A percentile compares a stretch with the other conserved stretches of the same genome.
phyloP scores from a whole-genome alignment of 1,140 invertebrate genomes.

The Papilio helenus region DNA sequence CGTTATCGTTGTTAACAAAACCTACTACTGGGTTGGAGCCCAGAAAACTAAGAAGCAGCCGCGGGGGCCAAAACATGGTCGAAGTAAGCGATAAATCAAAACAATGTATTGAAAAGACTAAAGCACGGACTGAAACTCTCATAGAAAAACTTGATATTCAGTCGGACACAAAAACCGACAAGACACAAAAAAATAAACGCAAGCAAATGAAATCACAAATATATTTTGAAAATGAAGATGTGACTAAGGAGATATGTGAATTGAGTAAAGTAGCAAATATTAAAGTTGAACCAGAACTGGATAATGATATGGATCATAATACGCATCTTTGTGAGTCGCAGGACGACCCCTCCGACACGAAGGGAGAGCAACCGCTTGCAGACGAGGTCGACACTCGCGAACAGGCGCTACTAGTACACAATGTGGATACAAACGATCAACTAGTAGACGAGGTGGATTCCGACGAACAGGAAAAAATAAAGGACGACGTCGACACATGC shows the following conservation, averaged over 20 bases:
- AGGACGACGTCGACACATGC: neutral
- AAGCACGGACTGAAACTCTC: neutral
- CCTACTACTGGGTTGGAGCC: conserved; percentile 26
- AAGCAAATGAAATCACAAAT: conserved; percentile 63
- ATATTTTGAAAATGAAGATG: conserved; percentile 65
- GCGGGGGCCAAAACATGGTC: conserved; percentile 51
- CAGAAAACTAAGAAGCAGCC: conserved; percentile 58
- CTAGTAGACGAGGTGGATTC: too few relatives aligned
- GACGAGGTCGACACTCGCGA: neutral
- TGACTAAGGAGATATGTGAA: conserved; percentile 45
- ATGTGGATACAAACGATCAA: too few relatives aligned
- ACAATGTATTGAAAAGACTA: neutral
- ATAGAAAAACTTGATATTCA: conserved; percentile 33
- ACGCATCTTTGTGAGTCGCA: neutral
- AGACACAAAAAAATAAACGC: conserved; percentile 26
- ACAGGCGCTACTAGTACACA: too few relatives aligned
- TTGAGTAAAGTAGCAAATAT: conserved; percentile 40
- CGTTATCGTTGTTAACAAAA: conserved; percentile 26
- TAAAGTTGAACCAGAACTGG: conserved; percentile 51
- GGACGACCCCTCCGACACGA: neutral
- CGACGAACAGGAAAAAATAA: too few relatives aligned
- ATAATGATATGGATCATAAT: conserved; percentile 13
- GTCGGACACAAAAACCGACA: conserved; percentile 37
- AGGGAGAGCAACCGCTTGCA: neutral
- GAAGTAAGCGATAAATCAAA: conserved; percentile 49